Percentiles rank a stretch among this genome's conserved stretches.
These are phyloP conservation scores for Acrocera orbiculus DNA, from an alignment of 2,888 invertebrate genomes.

Conservation along the genomic window DNA sequence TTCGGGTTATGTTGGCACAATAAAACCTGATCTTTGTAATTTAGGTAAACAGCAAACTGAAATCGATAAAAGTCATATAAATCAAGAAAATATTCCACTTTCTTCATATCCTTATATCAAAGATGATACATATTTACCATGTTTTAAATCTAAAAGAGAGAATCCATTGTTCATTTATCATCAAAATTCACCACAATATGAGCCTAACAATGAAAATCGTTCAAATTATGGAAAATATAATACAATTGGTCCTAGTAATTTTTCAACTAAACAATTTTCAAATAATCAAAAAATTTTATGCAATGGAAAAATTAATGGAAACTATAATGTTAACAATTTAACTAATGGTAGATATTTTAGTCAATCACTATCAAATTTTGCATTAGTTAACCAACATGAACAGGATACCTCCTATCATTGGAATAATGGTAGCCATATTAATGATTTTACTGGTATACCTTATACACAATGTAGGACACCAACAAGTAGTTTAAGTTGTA, in stretches of 20 bases:
- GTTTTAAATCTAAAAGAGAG: conserved; percentile 11
- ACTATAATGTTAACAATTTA: neutral
- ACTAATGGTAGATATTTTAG: conserved; percentile 24
- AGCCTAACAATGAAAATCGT: conserved; percentile 14
- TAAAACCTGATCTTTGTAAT: conserved; percentile 20
- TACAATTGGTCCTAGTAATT: conserved; percentile 29
- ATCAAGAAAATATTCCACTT: conserved; percentile 11
- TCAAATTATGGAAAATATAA: conserved; percentile 24
- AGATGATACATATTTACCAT: conserved; percentile 10
- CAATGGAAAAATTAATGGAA: neutral
- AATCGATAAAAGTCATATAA: conserved; percentile 14
- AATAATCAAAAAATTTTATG: conserved; percentile 18
- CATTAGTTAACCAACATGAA: conserved; percentile 13
- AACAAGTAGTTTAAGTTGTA: conserved; percentile 12
- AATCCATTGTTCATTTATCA: conserved; percentile 14
- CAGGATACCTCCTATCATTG: conserved; percentile 7
- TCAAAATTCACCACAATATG: conserved; percentile 13
- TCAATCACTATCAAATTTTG: conserved; percentile 29
- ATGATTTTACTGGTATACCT: conserved; percentile 14
- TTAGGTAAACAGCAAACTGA: too few species aligned
- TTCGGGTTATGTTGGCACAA: conserved; percentile 10
- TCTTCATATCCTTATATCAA: conserved; percentile 9
- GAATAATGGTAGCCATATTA: too few species aligned
- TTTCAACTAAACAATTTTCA: conserved; percentile 26
- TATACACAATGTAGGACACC: conserved; percentile 24